Conservation (phyloP, 2,888 invertebrate species). For the Synergus laeviventris region DNA sequence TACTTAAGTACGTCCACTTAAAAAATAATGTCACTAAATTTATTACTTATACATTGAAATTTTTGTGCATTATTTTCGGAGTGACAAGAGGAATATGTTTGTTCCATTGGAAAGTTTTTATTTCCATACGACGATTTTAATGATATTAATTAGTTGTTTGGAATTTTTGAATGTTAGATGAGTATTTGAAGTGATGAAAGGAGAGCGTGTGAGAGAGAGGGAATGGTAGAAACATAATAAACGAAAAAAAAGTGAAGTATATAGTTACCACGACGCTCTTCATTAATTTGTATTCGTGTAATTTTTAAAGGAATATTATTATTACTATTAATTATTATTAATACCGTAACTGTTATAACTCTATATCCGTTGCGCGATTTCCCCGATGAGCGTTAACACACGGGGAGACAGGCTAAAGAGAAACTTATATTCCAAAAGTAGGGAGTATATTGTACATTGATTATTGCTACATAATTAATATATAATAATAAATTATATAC, state of each 20-base stretch:
- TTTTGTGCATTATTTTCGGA: not conserved
- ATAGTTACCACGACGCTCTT: conserved; percentile 54
- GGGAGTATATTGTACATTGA: conserved; percentile 75
- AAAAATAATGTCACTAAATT: not conserved
- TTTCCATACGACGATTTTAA: not conserved
- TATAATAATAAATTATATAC: conserved; percentile 76
- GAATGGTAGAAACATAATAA: conserved; percentile 49
- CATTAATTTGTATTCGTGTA: conserved; percentile 55
- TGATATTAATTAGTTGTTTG: not conserved
- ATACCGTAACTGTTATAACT: conserved; percentile 61
- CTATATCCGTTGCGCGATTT: conserved; percentile 56
- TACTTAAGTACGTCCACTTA: not conserved
- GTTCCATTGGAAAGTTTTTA: not conserved
- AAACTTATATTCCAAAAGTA: conserved; percentile 70
- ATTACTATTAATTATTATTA: conserved; percentile 45
- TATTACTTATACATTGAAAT: not conserved
- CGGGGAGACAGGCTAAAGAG: conserved; percentile 56
- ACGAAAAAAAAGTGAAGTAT: conserved; percentile 52
- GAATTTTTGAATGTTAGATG: conserved; percentile 16
- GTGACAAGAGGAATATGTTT: not conserved
- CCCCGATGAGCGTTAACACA: conserved; percentile 53
- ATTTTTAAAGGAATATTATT: conserved; percentile 58
- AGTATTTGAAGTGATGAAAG: conserved; percentile 34
- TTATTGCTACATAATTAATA: conserved; percentile 75
- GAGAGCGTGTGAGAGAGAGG: conserved; percentile 38